These are phyloP conservation scores for Enteromius trimaculatus DNA, from an alignment of 2,797 vertebrate genomes.

Conservation along the genomic window DNA sequence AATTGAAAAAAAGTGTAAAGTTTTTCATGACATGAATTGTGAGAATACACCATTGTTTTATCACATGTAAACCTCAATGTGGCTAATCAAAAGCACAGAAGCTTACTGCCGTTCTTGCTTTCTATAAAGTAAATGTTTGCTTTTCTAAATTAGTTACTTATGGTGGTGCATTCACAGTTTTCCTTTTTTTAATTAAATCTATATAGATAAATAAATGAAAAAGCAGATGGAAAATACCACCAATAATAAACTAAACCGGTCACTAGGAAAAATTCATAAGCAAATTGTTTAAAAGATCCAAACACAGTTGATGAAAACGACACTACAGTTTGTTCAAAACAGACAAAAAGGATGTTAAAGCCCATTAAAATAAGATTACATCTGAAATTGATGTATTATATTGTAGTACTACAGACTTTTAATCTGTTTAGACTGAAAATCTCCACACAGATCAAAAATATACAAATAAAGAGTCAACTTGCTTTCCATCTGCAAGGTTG, in stretches of 20 bases:
- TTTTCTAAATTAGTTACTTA: constrained; percentile 11
- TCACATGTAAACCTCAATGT: constrained; percentile 1
- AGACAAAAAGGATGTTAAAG: background rate
- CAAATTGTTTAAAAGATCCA: background rate
- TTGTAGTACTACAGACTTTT: background rate
- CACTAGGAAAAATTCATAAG: background rate
- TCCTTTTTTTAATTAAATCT: background rate
- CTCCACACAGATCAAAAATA: background rate
- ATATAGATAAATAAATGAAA: constrained; percentile 19
- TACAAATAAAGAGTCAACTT: constrained; percentile 71
- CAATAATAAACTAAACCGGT: constrained; percentile 8
- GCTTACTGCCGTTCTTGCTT: background rate
- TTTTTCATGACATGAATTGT: background rate
- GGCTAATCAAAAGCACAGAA: constrained; percentile 28
- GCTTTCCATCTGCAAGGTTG: constrained; percentile 96
- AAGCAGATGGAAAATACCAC: background rate
- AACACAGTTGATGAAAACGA: constrained; percentile 1
- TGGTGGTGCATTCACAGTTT: background rate
- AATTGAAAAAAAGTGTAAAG: constrained; percentile 43
- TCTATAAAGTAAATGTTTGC: constrained; percentile 8
- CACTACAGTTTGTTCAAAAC: background rate
- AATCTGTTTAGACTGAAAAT: background rate
- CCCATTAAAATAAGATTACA: background rate
- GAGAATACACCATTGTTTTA: constrained; percentile 3
- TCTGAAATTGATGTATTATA: background rate